Evolutionary conservation across 2,113 vertebrate genomes (phyloP), one percentile per base, ranked within the genome.

Genomic region (Upupa epops): DNA sequence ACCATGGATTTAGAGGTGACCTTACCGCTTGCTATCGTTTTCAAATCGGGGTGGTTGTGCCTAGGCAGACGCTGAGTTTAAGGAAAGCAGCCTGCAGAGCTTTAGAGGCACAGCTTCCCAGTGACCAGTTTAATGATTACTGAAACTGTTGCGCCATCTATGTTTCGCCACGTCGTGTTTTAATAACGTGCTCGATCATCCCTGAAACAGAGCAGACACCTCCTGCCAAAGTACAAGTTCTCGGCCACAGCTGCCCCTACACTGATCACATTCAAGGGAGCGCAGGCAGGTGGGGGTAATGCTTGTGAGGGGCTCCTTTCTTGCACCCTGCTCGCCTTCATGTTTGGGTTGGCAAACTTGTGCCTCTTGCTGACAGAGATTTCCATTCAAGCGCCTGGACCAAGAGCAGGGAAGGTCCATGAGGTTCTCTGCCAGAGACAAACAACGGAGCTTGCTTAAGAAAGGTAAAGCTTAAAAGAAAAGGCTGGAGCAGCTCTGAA

Each of bases 71-170:
- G 5, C 5, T 0, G 7, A 63, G 34, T 2, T 17, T 4, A 9
- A 29, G 68, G 60, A 42, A 29, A 51, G 79, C 71, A 18, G 68
- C 58, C 8, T 1, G 40, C 7, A 13, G 42, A n/a, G 66, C 11
- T 42, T 4, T 13, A 34, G 70, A 71, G 16, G 52, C 49, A 0
- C 28, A 9, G 77, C 32, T 12, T 22, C 11, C 71, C 32, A 70
- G 70, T 60, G 4, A 29, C 4, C 25, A 10, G 42, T 22, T 25
- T 48, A 73, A 4, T 26, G 85, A 88, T 94, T n/a, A 56, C 37
- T 91, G 61, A 58, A 88, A 11, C 88, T 46, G 76, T 5, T 95
- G 90, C 65, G 76, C 90, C 94, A 90, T 46, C 93, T 93, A 77
- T 60, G 90, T 49, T 74, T 80, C 29, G 85, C 4, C 32, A 15